Evolutionary conservation across 2,888 invertebrate genomes (phyloP).

Genomic region (Latrodectus elegans): DNA sequence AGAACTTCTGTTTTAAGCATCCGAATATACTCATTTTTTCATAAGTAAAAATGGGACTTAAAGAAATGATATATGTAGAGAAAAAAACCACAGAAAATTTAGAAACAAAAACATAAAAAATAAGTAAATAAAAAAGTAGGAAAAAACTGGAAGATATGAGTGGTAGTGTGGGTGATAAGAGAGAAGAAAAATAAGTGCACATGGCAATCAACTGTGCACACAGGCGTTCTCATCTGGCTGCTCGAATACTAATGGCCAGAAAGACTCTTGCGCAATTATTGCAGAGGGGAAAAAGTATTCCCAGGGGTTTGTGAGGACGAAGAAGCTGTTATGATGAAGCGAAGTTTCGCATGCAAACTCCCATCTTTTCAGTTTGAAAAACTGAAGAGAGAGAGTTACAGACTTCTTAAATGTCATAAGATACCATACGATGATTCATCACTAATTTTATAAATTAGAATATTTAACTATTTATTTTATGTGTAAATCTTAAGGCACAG

Average conservation of each 20-base stretch:
- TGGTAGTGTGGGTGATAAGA: neutral
- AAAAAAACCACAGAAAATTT: constrained; percentile 14
- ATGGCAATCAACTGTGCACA: constrained; percentile 44
- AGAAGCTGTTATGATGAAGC: constrained; percentile 40
- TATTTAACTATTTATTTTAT: too few relatives aligned
- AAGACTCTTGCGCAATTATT: constrained; percentile 36
- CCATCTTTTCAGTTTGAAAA: too few relatives aligned
- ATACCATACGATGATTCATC: too few relatives aligned
- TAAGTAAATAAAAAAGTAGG: neutral
- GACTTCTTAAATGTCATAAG: too few relatives aligned
- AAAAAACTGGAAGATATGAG: neutral
- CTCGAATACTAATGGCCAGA: constrained; percentile 61
- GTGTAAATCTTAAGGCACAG: too few relatives aligned
- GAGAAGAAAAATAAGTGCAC: too few relatives aligned
- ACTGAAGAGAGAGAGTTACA: too few relatives aligned
- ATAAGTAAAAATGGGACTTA: neutral
- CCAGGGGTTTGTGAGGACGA: neutral
- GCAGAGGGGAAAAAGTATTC: neutral
- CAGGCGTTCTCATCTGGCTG: neutral
- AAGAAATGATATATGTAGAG: neutral
- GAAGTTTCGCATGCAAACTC: constrained; percentile 55
- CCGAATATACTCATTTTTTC: neutral
- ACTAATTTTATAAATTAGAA: too few relatives aligned
- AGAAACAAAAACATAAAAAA: constrained; percentile 9
- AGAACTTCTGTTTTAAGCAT: neutral